phyloP scores from a whole-genome alignment of 2,888 invertebrate genomes.

The Volucella zonaria region DNA sequence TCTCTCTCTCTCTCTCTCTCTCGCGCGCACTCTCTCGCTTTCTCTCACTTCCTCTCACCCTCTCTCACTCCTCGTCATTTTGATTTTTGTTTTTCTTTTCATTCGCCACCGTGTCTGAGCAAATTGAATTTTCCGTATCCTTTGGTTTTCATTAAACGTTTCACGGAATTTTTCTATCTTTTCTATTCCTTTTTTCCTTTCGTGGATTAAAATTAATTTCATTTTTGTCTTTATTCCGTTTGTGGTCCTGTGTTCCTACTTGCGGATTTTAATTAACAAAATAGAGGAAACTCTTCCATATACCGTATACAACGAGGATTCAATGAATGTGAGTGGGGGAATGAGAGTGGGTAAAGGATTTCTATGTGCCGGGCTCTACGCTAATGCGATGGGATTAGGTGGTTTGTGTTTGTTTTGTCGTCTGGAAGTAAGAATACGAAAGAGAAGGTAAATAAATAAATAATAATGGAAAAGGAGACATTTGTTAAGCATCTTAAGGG shows the following conservation, averaged over 20 bases:
- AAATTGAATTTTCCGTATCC: conserved; percentile 45
- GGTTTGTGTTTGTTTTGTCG: conserved; percentile 7
- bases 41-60: not conserved
- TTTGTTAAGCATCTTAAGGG: conserved; percentile 2
- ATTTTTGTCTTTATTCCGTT: conserved; percentile 23
- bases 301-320: not conserved
- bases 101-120: not conserved
- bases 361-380: not conserved
- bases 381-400: conserved; percentile 3
- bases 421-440: not conserved
- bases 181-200: not conserved
- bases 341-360: not conserved
- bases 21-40: not conserved
- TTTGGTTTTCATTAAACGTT: conserved; percentile 31
- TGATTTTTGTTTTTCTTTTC: not conserved
- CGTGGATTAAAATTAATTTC: conserved; percentile 40
- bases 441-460: not conserved
- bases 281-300: not conserved
- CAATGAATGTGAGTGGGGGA: not conserved
- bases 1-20: not conserved
- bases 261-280: conserved; percentile 39
- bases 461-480: not conserved
- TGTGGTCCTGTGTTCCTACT: conserved; percentile 3
- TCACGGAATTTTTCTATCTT: not conserved
- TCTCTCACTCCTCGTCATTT: not conserved